A percentile compares a stretch with the other conserved stretches of the same genome.
Conservation (phyloP, 2,888 invertebrate species). For the Metellina segmentata region DNA sequence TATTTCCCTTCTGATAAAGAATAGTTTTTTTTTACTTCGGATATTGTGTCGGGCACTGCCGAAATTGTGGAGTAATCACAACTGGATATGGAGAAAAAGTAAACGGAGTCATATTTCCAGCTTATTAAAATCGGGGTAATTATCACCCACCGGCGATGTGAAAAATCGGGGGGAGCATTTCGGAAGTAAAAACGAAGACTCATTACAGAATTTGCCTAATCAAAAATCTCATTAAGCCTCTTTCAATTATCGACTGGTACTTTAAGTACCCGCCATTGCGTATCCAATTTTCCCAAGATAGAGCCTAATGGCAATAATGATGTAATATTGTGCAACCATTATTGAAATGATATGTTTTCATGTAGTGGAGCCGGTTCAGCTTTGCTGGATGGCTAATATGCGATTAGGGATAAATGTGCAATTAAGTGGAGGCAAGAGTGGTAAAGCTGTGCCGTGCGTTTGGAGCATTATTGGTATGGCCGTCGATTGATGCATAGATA, state of each 20-base stretch:
- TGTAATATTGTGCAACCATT: neutral
- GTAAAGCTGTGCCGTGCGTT: too few relatives aligned
- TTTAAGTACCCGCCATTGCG: neutral
- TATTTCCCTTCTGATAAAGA: neutral
- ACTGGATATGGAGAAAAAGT: slow-evolving; percentile 1
- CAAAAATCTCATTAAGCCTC: neutral
- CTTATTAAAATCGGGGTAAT: slow-evolving; percentile 28
- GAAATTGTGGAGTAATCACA: slow-evolving; percentile 13
- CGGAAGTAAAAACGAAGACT: neutral
- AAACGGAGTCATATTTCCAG: slow-evolving; percentile 11
- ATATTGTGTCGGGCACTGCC: neutral
- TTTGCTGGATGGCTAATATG: neutral
- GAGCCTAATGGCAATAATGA: neutral
- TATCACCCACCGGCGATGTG: neutral
- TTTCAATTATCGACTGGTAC: neutral
- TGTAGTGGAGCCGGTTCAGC: neutral
- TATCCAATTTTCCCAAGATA: neutral
- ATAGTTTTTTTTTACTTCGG: neutral
- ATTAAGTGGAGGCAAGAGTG: too few relatives aligned
- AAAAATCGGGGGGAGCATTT: neutral
- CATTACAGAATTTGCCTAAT: neutral
- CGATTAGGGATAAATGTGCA: neutral
- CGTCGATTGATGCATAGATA: too few relatives aligned
- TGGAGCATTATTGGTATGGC: too few relatives aligned
- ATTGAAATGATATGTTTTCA: neutral